phyloP scores from a whole-genome alignment of 2,797 vertebrate genomes.

The Peromyscus melanophrys region DNA sequence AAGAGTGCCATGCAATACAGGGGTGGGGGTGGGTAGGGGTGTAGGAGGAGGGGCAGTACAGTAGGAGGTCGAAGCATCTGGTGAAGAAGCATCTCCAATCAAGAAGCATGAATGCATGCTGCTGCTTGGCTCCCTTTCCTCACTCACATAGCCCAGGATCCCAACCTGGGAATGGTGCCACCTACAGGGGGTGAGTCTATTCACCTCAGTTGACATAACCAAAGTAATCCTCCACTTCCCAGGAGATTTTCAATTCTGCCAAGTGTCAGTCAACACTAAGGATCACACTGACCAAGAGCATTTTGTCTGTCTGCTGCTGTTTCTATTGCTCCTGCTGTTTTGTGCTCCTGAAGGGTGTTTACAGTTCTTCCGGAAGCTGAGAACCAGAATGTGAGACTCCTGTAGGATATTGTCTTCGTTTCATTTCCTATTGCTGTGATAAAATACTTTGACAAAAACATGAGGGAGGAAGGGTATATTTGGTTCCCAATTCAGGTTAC shows the following conservation, averaged over 20 bases:
- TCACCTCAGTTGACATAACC: background rate
- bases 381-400: background rate
- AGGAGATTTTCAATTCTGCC: background rate
- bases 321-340: too few relatives aligned
- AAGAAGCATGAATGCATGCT: background rate
- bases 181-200: background rate
- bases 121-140: background rate
- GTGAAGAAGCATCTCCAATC: background rate
- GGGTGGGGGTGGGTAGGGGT: too few relatives aligned
- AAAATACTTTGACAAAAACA: background rate
- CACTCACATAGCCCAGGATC: background rate
- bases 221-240: background rate
- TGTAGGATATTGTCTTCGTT: background rate
- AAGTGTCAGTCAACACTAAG: background rate
- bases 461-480: background rate
- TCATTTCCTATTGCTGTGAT: background rate
- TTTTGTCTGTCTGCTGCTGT: background rate
- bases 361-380: background rate
- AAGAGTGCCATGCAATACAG: background rate
- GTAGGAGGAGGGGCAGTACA: background rate
- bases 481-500: background rate
- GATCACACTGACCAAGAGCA: too few relatives aligned
- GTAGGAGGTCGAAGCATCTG: background rate
- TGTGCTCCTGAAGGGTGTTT: background rate
- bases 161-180: background rate